phyloP scores from a whole-genome alignment of 2,888 invertebrate species.

The Polylopha cassiicola region DNA sequence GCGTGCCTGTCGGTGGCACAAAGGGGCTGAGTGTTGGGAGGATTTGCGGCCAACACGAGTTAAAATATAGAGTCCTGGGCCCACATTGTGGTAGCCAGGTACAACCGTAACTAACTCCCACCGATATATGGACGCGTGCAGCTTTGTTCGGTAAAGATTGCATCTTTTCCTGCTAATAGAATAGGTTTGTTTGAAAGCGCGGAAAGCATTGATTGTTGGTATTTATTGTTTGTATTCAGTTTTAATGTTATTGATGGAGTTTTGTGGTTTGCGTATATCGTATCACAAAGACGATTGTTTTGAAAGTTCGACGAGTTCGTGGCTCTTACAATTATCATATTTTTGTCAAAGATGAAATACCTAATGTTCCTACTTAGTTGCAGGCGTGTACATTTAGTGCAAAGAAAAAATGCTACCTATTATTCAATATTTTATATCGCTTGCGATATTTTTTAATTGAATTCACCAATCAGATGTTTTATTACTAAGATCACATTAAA shows the following conservation, averaged over 20 bases:
- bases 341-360: too few relatives aligned
- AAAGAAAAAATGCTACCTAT: too few relatives aligned
- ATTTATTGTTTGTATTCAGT: slow-evolving; percentile 23
- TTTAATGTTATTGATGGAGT: slow-evolving; percentile 17
- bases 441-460: too few relatives aligned
- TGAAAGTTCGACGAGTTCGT: too few relatives aligned
- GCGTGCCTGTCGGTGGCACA: slow-evolving; percentile 42
- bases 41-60: slow-evolving; percentile 54
- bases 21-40: slow-evolving; percentile 40
- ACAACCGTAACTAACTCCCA: slow-evolving; percentile 44
- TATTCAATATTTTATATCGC: too few relatives aligned
- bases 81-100: slow-evolving; percentile 42
- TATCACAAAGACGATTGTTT: too few relatives aligned
- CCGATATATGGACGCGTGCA: slow-evolving; percentile 48
- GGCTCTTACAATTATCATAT: too few relatives aligned
- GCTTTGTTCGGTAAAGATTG: slow-evolving; percentile 54
- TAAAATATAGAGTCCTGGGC: slow-evolving; percentile 52
- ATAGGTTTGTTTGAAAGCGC: slow-evolving; percentile 41
- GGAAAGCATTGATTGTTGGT: slow-evolving; percentile 20
- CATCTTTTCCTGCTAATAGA: slow-evolving; percentile 60
- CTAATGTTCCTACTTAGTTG: too few relatives aligned
- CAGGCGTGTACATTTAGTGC: too few relatives aligned
- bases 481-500: too few relatives aligned
- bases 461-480: too few relatives aligned
- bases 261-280: too few relatives aligned